A percentile compares a stretch with the other conserved stretches of the same genome.
phyloP scores from a whole-genome alignment of 2,797 vertebrate species.

The Pseudochromis fuscus region DNA sequence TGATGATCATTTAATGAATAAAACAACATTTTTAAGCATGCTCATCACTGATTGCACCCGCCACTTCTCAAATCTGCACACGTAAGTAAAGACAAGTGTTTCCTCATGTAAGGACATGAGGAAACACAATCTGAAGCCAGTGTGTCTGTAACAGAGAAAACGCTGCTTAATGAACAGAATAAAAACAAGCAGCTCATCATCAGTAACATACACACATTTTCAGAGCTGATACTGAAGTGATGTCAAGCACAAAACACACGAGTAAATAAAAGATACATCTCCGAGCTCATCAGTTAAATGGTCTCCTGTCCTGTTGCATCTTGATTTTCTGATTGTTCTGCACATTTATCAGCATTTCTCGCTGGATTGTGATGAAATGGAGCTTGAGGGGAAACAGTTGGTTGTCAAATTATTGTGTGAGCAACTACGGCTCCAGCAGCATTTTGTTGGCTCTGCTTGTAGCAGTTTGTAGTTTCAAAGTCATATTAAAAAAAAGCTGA shows the following conservation, averaged over 20 bases:
- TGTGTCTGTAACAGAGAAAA: slow-evolving; percentile 18
- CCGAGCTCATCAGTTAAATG: slow-evolving; percentile 12
- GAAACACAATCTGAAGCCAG: slow-evolving; percentile 21
- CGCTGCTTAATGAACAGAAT: slow-evolving; percentile 39
- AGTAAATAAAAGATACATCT: slow-evolving; percentile 11
- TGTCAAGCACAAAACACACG: slow-evolving; percentile 18
- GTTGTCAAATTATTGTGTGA: slow-evolving; percentile 7
- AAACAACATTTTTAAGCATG: not conserved
- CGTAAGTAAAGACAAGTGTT: no score
- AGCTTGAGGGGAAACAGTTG: slow-evolving; percentile 29
- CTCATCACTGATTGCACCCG: slow-evolving; percentile 17
- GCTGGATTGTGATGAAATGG: slow-evolving; percentile 26
- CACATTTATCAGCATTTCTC: slow-evolving; percentile 20
- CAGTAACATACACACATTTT: slow-evolving; percentile 33
- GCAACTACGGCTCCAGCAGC: slow-evolving; percentile 11
- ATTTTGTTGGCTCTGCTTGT: slow-evolving; percentile 21
- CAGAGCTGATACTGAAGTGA: slow-evolving; percentile 9
- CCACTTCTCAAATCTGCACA: slow-evolving; percentile 6
- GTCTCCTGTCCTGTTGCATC: not conserved
- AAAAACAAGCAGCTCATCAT: slow-evolving; percentile 41
- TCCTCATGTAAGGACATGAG: no score
- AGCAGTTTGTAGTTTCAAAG: slow-evolving; percentile 7
- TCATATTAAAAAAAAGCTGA: slow-evolving; percentile 12
- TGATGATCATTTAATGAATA: slow-evolving; percentile 4
- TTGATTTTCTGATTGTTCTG: slow-evolving; percentile 24